Percentiles rank a stretch among this genome's conserved stretches.
Conservation (phyloP, 2,113 vertebrate genomes). For the Indicator indicator region DNA sequence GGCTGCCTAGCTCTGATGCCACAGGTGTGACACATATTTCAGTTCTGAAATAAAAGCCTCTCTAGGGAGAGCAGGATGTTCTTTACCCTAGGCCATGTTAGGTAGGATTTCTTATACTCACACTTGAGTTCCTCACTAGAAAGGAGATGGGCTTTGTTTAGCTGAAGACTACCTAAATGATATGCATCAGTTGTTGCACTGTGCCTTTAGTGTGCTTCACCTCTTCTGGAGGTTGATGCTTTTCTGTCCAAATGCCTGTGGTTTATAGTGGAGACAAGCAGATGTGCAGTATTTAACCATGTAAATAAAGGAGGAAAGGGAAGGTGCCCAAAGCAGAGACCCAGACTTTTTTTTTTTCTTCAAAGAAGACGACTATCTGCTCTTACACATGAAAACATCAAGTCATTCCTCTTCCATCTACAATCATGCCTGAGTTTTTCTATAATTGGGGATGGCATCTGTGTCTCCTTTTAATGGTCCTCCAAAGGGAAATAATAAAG, state of each 20-base stretch:
- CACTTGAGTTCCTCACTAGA: neutral
- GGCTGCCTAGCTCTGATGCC: neutral
- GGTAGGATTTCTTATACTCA: neutral
- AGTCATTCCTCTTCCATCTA: neutral
- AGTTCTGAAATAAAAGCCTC: neutral
- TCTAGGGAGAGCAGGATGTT: neutral
- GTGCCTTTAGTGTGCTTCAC: neutral
- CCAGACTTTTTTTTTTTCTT: rapidly evolving
- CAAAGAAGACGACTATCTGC: neutral
- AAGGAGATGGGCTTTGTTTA: neutral
- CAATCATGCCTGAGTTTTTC: neutral
- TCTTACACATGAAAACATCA: neutral
- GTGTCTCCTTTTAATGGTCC: neutral
- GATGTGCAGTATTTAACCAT: neutral
- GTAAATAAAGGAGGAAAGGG: neutral
- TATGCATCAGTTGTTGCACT: neutral
- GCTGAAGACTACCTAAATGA: neutral
- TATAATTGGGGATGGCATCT: neutral
- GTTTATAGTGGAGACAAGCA: neutral
- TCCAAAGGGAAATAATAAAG: neutral
- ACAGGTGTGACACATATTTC: neutral
- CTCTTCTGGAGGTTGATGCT: neutral
- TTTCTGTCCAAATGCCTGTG: neutral
- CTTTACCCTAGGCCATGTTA: neutral
- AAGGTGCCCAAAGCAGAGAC: neutral